phyloP scores from a whole-genome alignment of 2,113 vertebrate genomes.

The Reinhardtius hippoglossoides region DNA sequence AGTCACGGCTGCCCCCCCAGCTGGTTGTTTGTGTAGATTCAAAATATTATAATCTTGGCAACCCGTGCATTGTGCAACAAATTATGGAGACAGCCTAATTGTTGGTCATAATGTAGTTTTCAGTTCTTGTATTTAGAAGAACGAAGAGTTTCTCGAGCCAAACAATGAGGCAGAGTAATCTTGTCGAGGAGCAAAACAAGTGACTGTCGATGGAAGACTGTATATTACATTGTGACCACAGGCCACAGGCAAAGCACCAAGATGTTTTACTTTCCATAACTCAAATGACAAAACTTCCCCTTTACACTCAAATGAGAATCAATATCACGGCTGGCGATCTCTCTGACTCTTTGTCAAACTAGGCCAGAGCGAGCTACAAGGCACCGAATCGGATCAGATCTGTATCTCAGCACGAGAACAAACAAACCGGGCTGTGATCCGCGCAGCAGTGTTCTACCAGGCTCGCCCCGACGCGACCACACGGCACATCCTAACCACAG shows the following conservation, averaged over 20 bases:
- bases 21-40: constrained; percentile 52
- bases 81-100: constrained; percentile 19
- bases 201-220: constrained; percentile 9
- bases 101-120: constrained; percentile 7
- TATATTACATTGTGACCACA: constrained; percentile 34
- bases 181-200: constrained; percentile 25
- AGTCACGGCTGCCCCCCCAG: constrained; percentile 26
- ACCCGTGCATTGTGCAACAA: constrained; percentile 34
- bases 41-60: constrained; percentile 44
- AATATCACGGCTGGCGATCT: constrained; percentile 52
- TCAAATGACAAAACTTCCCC: constrained; percentile 48
- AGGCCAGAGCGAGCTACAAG: constrained; percentile 32
- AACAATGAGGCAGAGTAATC: constrained; percentile 15
- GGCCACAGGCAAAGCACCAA: constrained; percentile 40
- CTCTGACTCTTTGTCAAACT: constrained; percentile 42
- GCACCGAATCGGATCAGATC: constrained; percentile 44
- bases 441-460: constrained; percentile 45
- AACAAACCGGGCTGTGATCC: background rate
- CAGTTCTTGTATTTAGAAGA: constrained; percentile 23
- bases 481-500: constrained; percentile 34
- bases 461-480: constrained; percentile 43
- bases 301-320: constrained; percentile 42
- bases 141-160: background rate
- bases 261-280: constrained; percentile 53
- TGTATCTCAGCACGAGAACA: constrained; percentile 24